Evolutionary conservation across 2,888 invertebrate species (phyloP), one percentile per base, ranked within the genome.

Genomic region (Napeogenes inachia): DNA sequence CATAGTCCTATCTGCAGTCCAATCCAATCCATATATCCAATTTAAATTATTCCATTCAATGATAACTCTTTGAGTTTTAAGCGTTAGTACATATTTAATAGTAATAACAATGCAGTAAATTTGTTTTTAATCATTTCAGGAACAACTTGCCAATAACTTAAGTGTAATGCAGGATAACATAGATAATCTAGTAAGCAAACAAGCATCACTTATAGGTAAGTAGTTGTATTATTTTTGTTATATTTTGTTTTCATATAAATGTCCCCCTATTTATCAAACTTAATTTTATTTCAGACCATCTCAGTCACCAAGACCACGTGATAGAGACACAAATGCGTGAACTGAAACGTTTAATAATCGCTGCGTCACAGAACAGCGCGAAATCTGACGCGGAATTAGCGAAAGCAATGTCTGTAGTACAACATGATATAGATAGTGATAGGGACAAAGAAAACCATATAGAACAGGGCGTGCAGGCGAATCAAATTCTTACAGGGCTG

Each of bases 141-240:
- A 86, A 46, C 84, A 88, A 76, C 74, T 89, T 10, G 89, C 89
- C 45, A 78, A 84, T 60, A 89, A 85, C 66, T 69, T 91, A 62
- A 81, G 77, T 63, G 55, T 73, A 57, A 88, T 91, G 86, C 89
- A 91, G 62, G 87, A 88, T 1, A 87, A 85, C 61, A 83, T 91
- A 4, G 80, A 79, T 33, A 73, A 84, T 70, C 81, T 91, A 75
- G 84, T 87, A 74, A 76, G 65, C 61, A 91, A 90, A 72, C 91
- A 91, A 65, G 70, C 82, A 2, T 84, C 87, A 0, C 75, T 91
- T 56, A 85, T 91, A 69, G 90, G 91, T 90, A 69, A 79, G 76
- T 46, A 54, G 8, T 38, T 38, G 38, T 38, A 6, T 38, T 38
- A 38, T 38, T 6, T 2, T 8, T 38, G 38, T 38, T 38, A 6